Base-by-base conservation (phyloP, 2,113 vertebrate species). In the Halichoeres trimaculatus region DNA sequence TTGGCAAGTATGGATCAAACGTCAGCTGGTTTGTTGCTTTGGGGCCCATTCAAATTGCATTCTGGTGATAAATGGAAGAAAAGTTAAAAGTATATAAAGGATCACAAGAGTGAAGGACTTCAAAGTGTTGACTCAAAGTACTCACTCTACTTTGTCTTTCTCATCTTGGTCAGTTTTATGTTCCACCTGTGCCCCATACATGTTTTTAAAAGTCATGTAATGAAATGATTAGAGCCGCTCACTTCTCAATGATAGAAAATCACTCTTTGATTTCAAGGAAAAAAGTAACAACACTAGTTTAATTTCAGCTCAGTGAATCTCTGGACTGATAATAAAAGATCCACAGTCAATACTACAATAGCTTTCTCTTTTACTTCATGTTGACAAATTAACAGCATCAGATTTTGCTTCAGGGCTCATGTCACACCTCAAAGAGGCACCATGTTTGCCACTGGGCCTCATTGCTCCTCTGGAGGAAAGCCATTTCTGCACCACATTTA, bases 1-100 rank as follows among this genome's bases (percentile, higher is more conserved):
- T 64, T 38, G 61, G 63, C 63, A 61, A 73, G 70, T 67, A 66
- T 74, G 65, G 81, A 80, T 85, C 82, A 83, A 76, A 66, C 56
- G 78, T 81, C 85, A 76, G 59, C 56, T 40, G 24, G 19, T 45
- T 45, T 17, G 43, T n/a, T 16, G 78, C 83, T 30, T 85, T 38
- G 61, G 51, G 73, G 83, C 66, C 47, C 52, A 26, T 55, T 81
- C 65, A 65, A 19, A 35, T 5, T 62, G 48, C 47, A 66, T 53
- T 75, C 56, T 47, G 36, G 64, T 14, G 52, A 68, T 61, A 1
- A 6, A 55, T n/a, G 22, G 57, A 47, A 30, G 50, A 67, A 70
- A 76, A 51, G 41, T 40, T 1, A 56, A 26, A 17, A 62, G 43
- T 17, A 54, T 13, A 36, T 3, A 51, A 57, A n/a, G 68, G 56